Evolutionary conservation across 1,140 invertebrate species (phyloP), one percentile per base, ranked within the genome.

Genomic region (Drosophila lacertosa): DNA sequence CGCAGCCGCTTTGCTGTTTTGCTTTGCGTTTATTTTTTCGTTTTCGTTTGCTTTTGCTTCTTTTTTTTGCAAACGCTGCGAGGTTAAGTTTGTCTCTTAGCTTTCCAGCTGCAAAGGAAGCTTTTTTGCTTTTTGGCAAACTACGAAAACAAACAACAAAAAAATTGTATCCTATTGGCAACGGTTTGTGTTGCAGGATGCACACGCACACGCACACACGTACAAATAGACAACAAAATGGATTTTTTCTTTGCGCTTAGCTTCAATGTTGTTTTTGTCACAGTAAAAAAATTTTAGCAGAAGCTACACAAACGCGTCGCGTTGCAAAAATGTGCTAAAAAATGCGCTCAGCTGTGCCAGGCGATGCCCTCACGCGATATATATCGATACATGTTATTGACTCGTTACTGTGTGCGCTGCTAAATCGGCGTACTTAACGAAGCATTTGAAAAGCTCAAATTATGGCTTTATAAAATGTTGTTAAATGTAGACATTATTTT

Each of bases 61-160:
- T 45, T 63, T 72, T 82, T 84, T 79, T 77, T 74, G 76, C 71
- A 78, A 73, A 51, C 50, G 69, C 78, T 77, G 78, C 78, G 81
- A 86, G 81, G 81, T 86, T 86, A 86, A 86, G 81, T 86, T 86
- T 80, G 74, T 81, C 71, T 74, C 64, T 65, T 53, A 75, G 44
- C 45, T 67, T 77, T 74, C 68, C 67, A 82, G 59, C 59, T 45
- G 66, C 59, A 69, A 60, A 63, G 33, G 37, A 20, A 67, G 48
- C 42, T 59, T 55, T 18, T 57, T 11, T n/a, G n/a, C n/a, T n/a
- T 65, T 29, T 40, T 26, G 24, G 63, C 68, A 40, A 54, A 67
- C 15, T 39, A 60, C 42, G 54, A 54, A 67, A 71, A 71, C 63
- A 71, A 71, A 71, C 53, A 71, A 65, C 20, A 63, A 62, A 71